Percentiles rank a stretch among this genome's conserved stretches.
Evolutionary conservation across 2,113 vertebrate species (phyloP).

Genomic region (Grantiella picta): DNA sequence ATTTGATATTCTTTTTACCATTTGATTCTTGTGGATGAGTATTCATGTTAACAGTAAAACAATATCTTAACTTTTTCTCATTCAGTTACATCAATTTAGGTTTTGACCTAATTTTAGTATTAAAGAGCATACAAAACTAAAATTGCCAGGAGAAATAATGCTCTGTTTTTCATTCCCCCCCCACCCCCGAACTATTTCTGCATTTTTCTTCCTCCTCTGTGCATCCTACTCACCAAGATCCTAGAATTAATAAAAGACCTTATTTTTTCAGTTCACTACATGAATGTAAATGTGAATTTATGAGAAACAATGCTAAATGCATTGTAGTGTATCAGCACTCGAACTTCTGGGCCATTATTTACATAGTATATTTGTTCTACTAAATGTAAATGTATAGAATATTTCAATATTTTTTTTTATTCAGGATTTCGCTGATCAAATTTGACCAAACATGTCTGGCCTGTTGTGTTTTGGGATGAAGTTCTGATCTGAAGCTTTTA

Average conservation of each 20-base stretch:
- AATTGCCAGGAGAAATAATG: neutral
- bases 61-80: neutral
- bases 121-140: neutral
- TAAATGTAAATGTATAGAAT: neutral
- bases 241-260: neutral
- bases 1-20: neutral
- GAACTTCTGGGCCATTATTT: neutral
- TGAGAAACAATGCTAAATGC: neutral
- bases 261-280: neutral
- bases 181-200: neutral
- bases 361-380: neutral
- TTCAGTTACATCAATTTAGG: neutral
- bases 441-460: neutral
- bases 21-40: neutral
- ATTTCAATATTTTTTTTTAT: neutral
- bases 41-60: neutral
- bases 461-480: neutral
- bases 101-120: neutral
- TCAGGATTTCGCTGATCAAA: neutral
- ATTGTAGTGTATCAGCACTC: neutral
- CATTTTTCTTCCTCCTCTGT: neutral
- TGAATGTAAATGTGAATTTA: neutral
- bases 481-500: neutral
- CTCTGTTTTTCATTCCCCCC: neutral
- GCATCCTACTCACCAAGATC: neutral